Percentiles rank a stretch among this genome's conserved stretches.
Conservation (phyloP, 1,140 invertebrate species). For the Thereuonema tuberculata region DNA sequence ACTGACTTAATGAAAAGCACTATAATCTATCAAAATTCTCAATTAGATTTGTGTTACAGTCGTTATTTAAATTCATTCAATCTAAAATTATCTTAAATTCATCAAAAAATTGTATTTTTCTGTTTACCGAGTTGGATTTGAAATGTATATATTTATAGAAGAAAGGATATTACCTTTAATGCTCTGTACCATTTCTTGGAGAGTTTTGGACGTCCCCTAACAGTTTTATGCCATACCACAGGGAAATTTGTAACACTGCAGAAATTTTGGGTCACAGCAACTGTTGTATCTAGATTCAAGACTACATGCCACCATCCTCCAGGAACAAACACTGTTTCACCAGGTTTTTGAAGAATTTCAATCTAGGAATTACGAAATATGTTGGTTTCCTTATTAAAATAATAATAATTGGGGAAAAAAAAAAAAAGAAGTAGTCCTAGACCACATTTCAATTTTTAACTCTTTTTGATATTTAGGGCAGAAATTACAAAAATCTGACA, state of each 20-base stretch:
- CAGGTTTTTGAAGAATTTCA: slow-evolving; percentile 91
- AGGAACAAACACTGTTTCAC: slow-evolving; percentile 97
- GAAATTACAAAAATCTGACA: too few relatives aligned
- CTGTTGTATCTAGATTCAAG: slow-evolving; percentile 85
- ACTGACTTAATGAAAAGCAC: too few relatives aligned
- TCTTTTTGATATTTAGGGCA: too few relatives aligned
- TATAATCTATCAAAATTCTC: too few relatives aligned
- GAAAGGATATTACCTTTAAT: slow-evolving; percentile 47
- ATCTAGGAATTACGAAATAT: too few relatives aligned
- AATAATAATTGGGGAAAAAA: neutral
- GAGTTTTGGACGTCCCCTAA: slow-evolving; percentile 83
- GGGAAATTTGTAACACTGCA: slow-evolving; percentile 92
- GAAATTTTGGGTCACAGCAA: slow-evolving; percentile 98
- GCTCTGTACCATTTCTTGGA: slow-evolving; percentile 68
- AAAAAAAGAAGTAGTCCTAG: too few relatives aligned
- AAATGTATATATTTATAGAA: too few relatives aligned
- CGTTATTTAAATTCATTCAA: too few relatives aligned
- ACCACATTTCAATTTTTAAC: neutral
- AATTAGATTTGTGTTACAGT: too few relatives aligned
- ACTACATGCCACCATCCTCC: slow-evolving; percentile 99
- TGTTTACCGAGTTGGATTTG: too few relatives aligned
- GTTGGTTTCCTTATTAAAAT: neutral
- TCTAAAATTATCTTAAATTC: too few relatives aligned
- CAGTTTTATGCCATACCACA: slow-evolving; percentile 96
- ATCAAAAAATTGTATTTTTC: too few relatives aligned